Base-by-base conservation (phyloP, 2,888 invertebrate genomes). In the Noctuana brunneofusca region DNA sequence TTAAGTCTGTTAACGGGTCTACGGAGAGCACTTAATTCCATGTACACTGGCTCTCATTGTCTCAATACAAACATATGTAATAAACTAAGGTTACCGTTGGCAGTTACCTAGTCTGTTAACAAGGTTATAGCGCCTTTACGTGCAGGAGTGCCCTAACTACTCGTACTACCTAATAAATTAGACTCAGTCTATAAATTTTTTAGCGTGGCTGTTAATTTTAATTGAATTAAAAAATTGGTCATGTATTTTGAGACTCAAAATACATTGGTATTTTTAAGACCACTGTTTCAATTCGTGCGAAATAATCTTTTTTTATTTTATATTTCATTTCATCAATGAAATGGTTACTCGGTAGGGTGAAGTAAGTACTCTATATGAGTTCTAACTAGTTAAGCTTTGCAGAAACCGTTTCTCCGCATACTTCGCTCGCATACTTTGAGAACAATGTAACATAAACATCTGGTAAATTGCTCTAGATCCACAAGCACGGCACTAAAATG, bases 381-480 rank as follows among this genome's bases (percentile, higher is more conserved):
- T 14, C 14, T 14, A 14, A 38, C 5, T 11, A 14, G 38, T 14
- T 38, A 14, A 14, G 12, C 5, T 38, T 1, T 43, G 16, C 41
- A 18, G 16, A 16, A 41, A 41, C 41, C 41, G 41, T 43, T 18
- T 43, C 41, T 43, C 41, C 41, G 18, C 16, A 43, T 43, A 43
- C 18, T 43, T 43, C 9, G 18, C 9, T 43, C 9, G 41, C 16
- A 43, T 43, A 43, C 41, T 43, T 43, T 18, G 18, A 43, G 41
- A 43, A 43, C 41, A 43, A 43, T 43, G 41, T 43, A 43, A 43
- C 41, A 43, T 43, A 43, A 43, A 43, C 41, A 43, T 43, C 8
- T 18, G 18, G 41, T 43, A 18, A 43, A 43, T 43, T 43, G 41
- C 41, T 18, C 18, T 18, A 43, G 41, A 43, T 43, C 41, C 41